phyloP scores from a whole-genome alignment of 2,888 invertebrate genomes.

The Andrena praecox region DNA sequence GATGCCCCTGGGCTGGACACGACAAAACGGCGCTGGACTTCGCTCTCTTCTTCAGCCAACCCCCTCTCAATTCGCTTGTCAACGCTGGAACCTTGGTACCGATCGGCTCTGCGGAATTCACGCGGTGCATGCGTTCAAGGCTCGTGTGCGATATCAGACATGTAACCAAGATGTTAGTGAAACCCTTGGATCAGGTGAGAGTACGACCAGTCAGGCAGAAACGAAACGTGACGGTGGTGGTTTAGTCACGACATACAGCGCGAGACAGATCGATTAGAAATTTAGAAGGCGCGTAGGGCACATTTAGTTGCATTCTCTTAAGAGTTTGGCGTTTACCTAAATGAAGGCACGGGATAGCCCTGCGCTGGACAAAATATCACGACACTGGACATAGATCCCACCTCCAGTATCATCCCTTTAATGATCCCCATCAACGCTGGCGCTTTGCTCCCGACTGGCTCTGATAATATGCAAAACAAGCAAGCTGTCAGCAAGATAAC shows the following conservation, averaged over 20 bases:
- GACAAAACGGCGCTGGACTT: conserved; percentile 86
- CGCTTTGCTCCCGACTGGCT: conserved; percentile 88
- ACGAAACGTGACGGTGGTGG: not conserved
- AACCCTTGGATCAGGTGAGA: conserved; percentile 9
- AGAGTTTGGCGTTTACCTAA: conserved; percentile 84
- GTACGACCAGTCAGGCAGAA: conserved; percentile 5
- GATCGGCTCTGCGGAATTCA: conserved; percentile 85
- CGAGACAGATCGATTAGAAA: conserved; percentile 3
- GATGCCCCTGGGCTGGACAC: conserved; percentile 90
- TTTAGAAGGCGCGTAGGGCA: conserved; percentile 24
- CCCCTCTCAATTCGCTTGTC: conserved; percentile 86
- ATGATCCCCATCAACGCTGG: conserved; percentile 89
- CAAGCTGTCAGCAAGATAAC: conserved; percentile 48
- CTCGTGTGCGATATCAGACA: conserved; percentile 5
- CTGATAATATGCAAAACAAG: conserved; percentile 75
- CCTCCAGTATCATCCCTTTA: conserved; percentile 89
- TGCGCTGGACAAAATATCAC: conserved; percentile 90
- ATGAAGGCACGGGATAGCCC: conserved; percentile 89
- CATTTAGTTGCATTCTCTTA: not conserved
- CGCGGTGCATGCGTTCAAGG: conserved; percentile 43
- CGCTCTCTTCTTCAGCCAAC: conserved; percentile 75
- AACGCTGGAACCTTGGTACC: conserved; percentile 87
- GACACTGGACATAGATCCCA: conserved; percentile 87
- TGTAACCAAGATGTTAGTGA: conserved; percentile 30
- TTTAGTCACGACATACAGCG: conserved; percentile 44